Percentiles rank a stretch among this genome's conserved stretches.
Evolutionary conservation across 1,140 invertebrate species (phyloP).

Genomic region (Trypoxylus dichotomus): DNA sequence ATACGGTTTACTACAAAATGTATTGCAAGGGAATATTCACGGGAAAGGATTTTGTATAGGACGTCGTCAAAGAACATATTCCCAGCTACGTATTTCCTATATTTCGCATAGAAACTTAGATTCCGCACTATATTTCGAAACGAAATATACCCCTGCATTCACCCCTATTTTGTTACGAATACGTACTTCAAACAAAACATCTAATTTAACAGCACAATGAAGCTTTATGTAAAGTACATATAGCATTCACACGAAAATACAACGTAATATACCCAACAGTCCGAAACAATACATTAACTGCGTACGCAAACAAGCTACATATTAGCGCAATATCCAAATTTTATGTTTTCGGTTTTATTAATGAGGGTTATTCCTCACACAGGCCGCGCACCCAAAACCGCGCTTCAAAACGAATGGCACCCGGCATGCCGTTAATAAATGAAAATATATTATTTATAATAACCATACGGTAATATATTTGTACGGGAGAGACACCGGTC

Average conservation of each 20-base stretch:
- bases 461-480: neutral
- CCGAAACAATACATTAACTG: neutral
- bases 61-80: too few species aligned
- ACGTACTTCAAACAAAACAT: neutral
- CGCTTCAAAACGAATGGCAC: neutral
- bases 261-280: neutral
- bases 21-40: too few species aligned
- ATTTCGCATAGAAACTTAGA: too few species aligned
- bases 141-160: too few species aligned
- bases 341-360: constrained; percentile 7
- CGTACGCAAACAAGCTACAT: neutral
- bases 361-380: neutral
- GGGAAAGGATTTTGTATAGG: too few species aligned
- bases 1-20: too few species aligned
- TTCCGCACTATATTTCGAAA: too few species aligned
- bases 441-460: constrained; percentile 5
- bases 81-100: too few species aligned
- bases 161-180: neutral
- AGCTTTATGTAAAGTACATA: neutral
- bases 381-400: neutral
- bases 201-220: neutral
- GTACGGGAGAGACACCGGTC: neutral
- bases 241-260: too few species aligned
- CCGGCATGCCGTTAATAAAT: neutral
- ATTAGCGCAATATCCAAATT: neutral